Conservation (phyloP, 2,113 vertebrate species). For the Asarcornis scutulata region DNA sequence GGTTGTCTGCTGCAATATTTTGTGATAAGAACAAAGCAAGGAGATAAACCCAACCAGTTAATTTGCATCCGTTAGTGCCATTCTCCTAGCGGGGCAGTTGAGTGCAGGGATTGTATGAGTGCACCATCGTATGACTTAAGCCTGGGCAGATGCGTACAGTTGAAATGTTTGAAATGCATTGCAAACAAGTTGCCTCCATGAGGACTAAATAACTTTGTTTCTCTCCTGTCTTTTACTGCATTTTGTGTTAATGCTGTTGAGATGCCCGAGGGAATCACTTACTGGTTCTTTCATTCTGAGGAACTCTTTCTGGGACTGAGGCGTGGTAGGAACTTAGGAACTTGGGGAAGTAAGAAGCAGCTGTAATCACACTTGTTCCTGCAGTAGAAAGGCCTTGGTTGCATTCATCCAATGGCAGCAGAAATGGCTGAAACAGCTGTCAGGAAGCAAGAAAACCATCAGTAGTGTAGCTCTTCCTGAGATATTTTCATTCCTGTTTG, state of each 20-base stretch:
- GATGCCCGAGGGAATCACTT: slow-evolving; percentile 21
- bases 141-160: fast-evolving
- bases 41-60: background rate
- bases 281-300: slow-evolving; percentile 26
- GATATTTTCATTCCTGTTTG: background rate
- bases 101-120: background rate
- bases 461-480: background rate
- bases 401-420: background rate
- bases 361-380: background rate
- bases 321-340: background rate
- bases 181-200: background rate
- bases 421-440: background rate
- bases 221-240: background rate
- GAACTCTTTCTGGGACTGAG: slow-evolving; percentile 16
- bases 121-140: background rate
- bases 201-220: background rate
- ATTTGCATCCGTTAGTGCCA: background rate
- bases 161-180: background rate
- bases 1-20: background rate
- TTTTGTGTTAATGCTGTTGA: slow-evolving; percentile 42
- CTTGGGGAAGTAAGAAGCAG: background rate
- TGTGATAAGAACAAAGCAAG: background rate
- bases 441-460: background rate
- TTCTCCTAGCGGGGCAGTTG: background rate
- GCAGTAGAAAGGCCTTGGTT: background rate